Evolutionary conservation across 2,888 invertebrate genomes (phyloP), one percentile per base, ranked within the genome.

Genomic region (Oligia strigilis): DNA sequence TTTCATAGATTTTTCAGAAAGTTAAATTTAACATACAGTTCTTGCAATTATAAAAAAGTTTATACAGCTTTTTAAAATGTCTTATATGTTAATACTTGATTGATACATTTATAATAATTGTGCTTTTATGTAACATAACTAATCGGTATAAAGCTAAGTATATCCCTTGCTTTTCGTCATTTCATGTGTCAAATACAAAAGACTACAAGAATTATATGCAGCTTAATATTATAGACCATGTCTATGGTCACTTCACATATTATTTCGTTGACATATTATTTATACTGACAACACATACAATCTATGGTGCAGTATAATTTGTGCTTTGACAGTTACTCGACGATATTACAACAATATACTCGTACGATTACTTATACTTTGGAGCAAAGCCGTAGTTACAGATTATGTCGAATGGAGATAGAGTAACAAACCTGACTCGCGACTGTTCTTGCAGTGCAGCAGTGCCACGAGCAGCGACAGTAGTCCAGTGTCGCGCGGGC

Each of bases 101-200:
- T 78, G 19, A 60, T 69, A 49, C 43, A 62, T 55, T 55, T 62
- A 60, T 60, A 46, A 67, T 81, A 40, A 40, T 40, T 40, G 74
- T 46, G 17, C 23, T 1, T 62, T 46, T 17, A 55, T 55, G 46
- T 82, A 52, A 62, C 36, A 55, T n/a, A 60, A 9, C 8, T 46
- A 17, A 19, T 46, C 2, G 29, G 49, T 82, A 29, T 46, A 69
- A 76, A 82, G 67, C 82, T 52, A 43, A 70, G 29, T 43, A 43
- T 58, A 46, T 55, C 40, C 55, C 60, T 75, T 60, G 62, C 17
- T 49, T 19, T 49, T 62, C 29, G 36, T 49, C 29, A 29, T 58
- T n/a, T 55, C 29, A 62, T 64, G 46, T n/a, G 62, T 75, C n/a
- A 19, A 82, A 76, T 55, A 82, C 40, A 82, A 67, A 66, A 55